Base-by-base conservation (phyloP, 2,888 invertebrate genomes). In the Xestia xanthographa region DNA sequence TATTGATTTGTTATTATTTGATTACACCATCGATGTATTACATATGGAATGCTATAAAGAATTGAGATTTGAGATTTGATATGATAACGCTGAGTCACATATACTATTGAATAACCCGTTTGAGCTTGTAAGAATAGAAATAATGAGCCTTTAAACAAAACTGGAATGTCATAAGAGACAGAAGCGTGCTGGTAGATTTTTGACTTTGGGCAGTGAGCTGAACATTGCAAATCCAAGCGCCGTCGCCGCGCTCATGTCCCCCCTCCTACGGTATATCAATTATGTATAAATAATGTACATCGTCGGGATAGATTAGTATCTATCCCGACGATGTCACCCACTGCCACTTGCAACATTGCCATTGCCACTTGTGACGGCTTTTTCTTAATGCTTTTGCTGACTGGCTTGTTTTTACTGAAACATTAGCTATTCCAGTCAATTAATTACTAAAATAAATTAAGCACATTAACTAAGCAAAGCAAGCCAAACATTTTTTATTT, bases 61-160 rank as follows among this genome's bases (percentile, higher is more conserved):
- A n/a, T n/a, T n/a, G n/a, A n/a, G n/a, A n/a, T n/a, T n/a, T n/a
- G n/a, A n/a, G n/a, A n/a, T n/a, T n/a, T n/a, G n/a, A n/a, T 34
- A 48, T 17, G 2, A 62, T 41, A n/a, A 5, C 29, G 38, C n/a
- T 29, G 20, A 50, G n/a, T 50, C 76, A 75, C 50, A 17, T 9
- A 75, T 6, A 14, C 29, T 48, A 29, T 74, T 58, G 20, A 62
- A 43, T 50, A 62, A n/a, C n/a, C 29, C 48, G 20, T 34, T n/a
- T 38, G 2, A 58, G 22, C 12, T 22, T 14, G 22, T 53, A 34
- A 43, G 29, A 53, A 29, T 20, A n/a, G 14, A 50, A 62, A 62
- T 41, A 50, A 75, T 75, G n/a, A 60, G 26, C 29, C 29, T 68
- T 67, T 1, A 5, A 17, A 17, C 2, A 29, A 58, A 29, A 17